Base-by-base conservation (phyloP, 2,113 vertebrate species). In the Morphnarchus princeps region DNA sequence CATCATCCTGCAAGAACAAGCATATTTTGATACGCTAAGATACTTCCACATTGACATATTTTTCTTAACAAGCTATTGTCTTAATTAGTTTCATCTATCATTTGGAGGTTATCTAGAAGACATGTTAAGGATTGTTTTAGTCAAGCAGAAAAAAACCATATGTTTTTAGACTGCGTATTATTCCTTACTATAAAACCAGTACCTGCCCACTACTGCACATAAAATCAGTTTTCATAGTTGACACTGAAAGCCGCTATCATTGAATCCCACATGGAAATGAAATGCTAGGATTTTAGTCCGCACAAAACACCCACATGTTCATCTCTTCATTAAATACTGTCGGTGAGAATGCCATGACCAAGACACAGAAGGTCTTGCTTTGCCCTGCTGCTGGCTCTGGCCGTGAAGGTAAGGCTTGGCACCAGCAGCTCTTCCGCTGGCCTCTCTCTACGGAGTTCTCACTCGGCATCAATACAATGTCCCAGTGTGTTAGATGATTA, bases 241-340 rank as follows among this genome's bases (percentile, higher is more conserved):
- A 90, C 54, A 73, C 57, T 65, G 82, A 98, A 96, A 97, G 87
- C 87, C 81, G 91, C 92, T 94, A 92, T 90, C 85, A 94, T 77
- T 80, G 96, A 95, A 96, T 97, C 96, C 94, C 84, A 96, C 2
- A 5, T 76, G 91, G 92, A 97, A 98, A 96, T 74, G 11, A 97
- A 97, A 97, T 61, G 52, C 86, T 85, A 95, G 90, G 91, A 77
- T 93, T 93, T 92, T 70, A 96, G 97, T 90, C 93, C 90, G 82
- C 93, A 96, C 57, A 88, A 95, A 67, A 67, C 19, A 36, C 13
- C 24, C 69, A 82, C 36, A 42, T 77, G 93, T 76, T 69, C 70
- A 96, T 17, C 76, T 61, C 95, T 93, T 76, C 28, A 90, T 71
- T 28, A 62, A 93, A 66, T 5, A 1, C 0, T 21, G 43, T 55